phyloP scores from a whole-genome alignment of 2,797 vertebrate species.

The Pachyuromys duprasi region DNA sequence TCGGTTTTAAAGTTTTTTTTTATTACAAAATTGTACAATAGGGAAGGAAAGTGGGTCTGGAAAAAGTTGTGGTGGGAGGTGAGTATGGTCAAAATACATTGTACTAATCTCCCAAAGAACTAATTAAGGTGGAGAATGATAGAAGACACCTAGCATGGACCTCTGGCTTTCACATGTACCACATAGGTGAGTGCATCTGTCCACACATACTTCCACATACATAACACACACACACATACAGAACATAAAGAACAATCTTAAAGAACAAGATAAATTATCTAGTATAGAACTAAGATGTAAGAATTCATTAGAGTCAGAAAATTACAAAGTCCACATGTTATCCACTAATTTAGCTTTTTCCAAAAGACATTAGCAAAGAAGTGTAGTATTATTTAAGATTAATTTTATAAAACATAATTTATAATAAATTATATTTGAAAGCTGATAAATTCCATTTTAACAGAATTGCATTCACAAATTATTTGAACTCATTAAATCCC shows the following conservation, averaged over 20 bases:
- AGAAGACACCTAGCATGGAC: not conserved
- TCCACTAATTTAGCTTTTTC: constrained; percentile 51
- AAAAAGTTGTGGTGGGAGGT: not conserved
- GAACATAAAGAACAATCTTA: not conserved
- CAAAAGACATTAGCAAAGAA: constrained; percentile 55
- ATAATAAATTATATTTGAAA: constrained; percentile 46
- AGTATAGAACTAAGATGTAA: constrained; percentile 1
- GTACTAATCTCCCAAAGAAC: not conserved
- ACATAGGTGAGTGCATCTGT: not conserved
- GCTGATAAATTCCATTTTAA: constrained; percentile 53
- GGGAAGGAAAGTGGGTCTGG: not conserved
- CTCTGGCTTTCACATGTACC: not conserved
- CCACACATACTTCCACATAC: too few relatives aligned
- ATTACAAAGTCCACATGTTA: not conserved
- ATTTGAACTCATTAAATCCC: constrained; percentile 62
- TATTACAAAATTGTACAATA: not conserved
- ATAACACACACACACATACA: too few relatives aligned
- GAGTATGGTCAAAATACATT: not conserved
- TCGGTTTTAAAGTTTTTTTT: not conserved
- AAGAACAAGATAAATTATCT: not conserved
- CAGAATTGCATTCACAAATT: constrained; percentile 26
- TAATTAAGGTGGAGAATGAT: not conserved
- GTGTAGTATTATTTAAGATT: not conserved
- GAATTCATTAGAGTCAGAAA: not conserved
- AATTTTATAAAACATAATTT: constrained; percentile 53